A percentile compares a stretch with the other conserved stretches of the same genome.
Conservation (phyloP, 2,113 vertebrate species). For the Eubucco bourcierii region DNA sequence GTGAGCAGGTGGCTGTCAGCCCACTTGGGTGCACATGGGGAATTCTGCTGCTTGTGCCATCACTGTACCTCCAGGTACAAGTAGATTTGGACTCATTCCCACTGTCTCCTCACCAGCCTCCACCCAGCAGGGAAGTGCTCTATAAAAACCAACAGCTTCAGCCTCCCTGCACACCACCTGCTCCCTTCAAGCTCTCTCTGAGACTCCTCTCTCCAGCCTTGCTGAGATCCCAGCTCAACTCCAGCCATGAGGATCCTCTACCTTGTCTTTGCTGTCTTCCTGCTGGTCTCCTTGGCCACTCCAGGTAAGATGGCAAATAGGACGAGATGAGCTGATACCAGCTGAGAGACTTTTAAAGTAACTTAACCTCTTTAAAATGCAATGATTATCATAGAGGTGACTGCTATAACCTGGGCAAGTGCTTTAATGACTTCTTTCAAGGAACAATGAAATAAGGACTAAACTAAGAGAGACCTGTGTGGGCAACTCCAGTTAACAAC, state of each 20-base stretch:
- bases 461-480: neutral
- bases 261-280: slow-evolving; percentile 13
- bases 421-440: neutral
- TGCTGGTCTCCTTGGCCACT: slow-evolving; percentile 35
- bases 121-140: neutral
- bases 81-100: neutral
- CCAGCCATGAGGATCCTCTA: slow-evolving; percentile 58
- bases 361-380: neutral
- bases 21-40: fast-evolving
- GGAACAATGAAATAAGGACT: neutral
- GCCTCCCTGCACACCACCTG: neutral
- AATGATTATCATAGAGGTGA: neutral
- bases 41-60: neutral
- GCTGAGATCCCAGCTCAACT: neutral
- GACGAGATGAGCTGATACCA: neutral
- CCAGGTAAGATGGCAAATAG: slow-evolving; percentile 42
- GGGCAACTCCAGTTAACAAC: too few species aligned
- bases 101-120: neutral
- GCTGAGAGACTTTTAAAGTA: neutral
- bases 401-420: neutral
- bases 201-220: neutral
- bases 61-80: fast-evolving
- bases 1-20: neutral
- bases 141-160: slow-evolving; percentile 41
- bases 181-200: neutral